Base-by-base conservation (phyloP, 2,113 vertebrate species). In the Pica pica region DNA sequence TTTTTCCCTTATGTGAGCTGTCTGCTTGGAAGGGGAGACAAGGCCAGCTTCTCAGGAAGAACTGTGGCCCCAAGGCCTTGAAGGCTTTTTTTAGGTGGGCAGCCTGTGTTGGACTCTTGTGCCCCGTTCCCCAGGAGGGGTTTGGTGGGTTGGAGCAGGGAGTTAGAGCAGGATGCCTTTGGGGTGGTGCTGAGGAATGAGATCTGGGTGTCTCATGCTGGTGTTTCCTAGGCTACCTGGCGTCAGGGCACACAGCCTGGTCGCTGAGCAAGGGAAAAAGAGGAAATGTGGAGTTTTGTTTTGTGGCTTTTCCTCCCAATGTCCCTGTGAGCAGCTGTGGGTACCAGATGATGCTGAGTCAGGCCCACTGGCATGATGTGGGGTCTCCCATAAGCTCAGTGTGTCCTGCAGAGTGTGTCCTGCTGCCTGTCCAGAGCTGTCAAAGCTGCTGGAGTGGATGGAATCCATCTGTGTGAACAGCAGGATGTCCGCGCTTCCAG, bases 261-360 rank as follows among this genome's bases (percentile, higher is more conserved):
- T 86, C 1, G 3, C 49, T 60, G 30, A 35, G 49, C 27, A 52
- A 64, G 22, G 7, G 6, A 17, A 7, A 49, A 64, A 33, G 21
- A 65, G 26, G 37, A 67, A 63, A 26, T 9, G 26, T 31, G 0
- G 4, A 21, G 22, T 1, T 1, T 2, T 77, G 31, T 11, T 13
- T 86, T 4, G 2, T 14, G 10, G 27, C 19, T 86, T 50, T 77
- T 70, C n/a, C 2, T 87, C 21, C n/a, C 0, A 0, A 0, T 24
- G 14, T 47, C 35, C 16, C 41, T 39, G 20, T 35, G 68, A 47
- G 77, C 4, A 7, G 63, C 37, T 42, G 39, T 53, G 55, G 80
- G 26, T 53, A 27, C 52, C 27, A 14, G 16, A 42, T 19, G 26
- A 67, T 70, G 70, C 82, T 18, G 61, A 75, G 68, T 87, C 24